These are phyloP conservation scores for Platycnemis pennipes DNA, from an alignment of 2,888 invertebrate species.

Conservation along the genomic window DNA sequence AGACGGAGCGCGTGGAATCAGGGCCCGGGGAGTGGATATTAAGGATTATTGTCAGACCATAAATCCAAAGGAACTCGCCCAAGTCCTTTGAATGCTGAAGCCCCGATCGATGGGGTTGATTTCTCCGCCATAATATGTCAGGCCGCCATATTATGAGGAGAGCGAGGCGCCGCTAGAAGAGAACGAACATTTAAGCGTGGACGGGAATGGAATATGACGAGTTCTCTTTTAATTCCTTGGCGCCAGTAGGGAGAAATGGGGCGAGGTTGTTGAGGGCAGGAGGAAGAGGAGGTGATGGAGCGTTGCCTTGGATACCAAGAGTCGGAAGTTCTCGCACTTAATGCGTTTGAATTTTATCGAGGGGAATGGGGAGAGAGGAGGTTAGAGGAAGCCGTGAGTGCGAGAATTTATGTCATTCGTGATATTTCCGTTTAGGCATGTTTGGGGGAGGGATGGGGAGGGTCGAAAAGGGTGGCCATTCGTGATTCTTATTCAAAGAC, in stretches of 20 bases:
- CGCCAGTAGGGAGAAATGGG: neutral
- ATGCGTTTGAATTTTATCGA: neutral
- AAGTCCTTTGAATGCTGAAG: neutral
- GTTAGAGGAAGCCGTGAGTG: neutral
- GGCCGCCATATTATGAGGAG: neutral
- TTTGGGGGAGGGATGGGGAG: neutral
- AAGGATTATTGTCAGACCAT: slow-evolving; percentile 19
- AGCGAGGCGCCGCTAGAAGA: neutral
- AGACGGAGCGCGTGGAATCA: neutral
- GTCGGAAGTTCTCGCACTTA: neutral
- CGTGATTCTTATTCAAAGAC: neutral
- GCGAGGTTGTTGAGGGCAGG: neutral
- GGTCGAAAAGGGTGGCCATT: neutral
- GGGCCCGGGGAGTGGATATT: neutral
- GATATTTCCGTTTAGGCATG: neutral
- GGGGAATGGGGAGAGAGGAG: neutral
- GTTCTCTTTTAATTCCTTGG: neutral
- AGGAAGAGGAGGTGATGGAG: neutral
- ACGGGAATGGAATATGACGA: neutral
- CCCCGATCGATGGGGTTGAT: neutral
- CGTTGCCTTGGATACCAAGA: neutral
- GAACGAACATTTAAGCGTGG: neutral
- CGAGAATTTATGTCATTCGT: neutral
- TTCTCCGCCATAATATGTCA: neutral
- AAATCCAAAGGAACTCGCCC: slow-evolving; percentile 1